Percentiles rank a stretch among this genome's conserved stretches.
These are phyloP conservation scores for Drosophila crucigera DNA, from an alignment of 2,888 invertebrate species.

Conservation along the genomic window DNA sequence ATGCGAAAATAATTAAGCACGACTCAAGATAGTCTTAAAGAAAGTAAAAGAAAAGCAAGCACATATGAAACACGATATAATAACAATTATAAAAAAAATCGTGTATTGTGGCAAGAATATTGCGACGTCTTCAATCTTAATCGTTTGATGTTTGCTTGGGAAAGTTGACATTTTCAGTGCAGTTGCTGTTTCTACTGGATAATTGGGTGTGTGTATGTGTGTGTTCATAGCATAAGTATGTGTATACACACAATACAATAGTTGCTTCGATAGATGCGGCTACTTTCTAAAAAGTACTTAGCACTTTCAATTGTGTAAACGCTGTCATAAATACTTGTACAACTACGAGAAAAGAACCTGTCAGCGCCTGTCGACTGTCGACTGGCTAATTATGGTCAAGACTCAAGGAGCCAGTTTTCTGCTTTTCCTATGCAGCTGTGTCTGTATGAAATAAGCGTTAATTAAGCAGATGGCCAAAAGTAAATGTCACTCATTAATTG, in stretches of 20 bases:
- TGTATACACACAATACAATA: not conserved
- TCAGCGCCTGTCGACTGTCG: slow-evolving; percentile 41
- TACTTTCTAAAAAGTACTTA: slow-evolving; percentile 80
- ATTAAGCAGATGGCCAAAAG: slow-evolving; percentile 56
- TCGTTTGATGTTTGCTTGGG: slow-evolving; percentile 50
- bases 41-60: slow-evolving; percentile 60
- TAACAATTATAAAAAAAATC: slow-evolving; percentile 27
- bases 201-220: slow-evolving; percentile 51
- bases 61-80: slow-evolving; percentile 3
- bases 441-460: slow-evolving; percentile 35
- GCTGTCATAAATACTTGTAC: slow-evolving; percentile 18
- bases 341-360: slow-evolving; percentile 49
- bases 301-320: slow-evolving; percentile 72
- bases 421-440: slow-evolving; percentile 26
- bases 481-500: slow-evolving; percentile 68
- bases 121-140: slow-evolving; percentile 45
- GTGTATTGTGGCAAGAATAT: slow-evolving; percentile 49
- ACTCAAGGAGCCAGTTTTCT: slow-evolving; percentile 19
- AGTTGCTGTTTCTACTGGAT: slow-evolving; percentile 33
- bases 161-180: slow-evolving; percentile 77
- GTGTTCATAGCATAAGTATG: not conserved
- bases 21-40: slow-evolving; percentile 34
- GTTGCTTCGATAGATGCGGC: slow-evolving; percentile 32
- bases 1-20: slow-evolving; percentile 27
- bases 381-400: slow-evolving; percentile 53